These are phyloP conservation scores for Microplitis deprimator DNA, from an alignment of 2,888 invertebrate species.

Conservation along the genomic window DNA sequence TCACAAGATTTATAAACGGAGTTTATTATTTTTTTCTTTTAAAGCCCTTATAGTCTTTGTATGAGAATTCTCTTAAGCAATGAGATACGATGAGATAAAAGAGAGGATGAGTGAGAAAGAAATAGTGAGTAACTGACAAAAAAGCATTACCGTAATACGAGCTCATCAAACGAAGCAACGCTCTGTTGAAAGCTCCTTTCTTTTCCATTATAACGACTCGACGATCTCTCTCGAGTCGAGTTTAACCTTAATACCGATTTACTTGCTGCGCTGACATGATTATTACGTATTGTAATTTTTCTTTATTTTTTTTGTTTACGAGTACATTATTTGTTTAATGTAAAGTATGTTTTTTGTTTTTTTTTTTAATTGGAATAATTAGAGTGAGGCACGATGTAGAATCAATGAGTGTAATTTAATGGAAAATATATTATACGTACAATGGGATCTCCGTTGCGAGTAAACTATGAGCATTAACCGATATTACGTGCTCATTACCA, in stretches of 20 bases:
- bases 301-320: not conserved
- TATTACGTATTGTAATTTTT: not conserved
- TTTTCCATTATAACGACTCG: conserved; percentile 11
- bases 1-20: conserved; percentile 5
- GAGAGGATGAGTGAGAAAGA: not conserved
- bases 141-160: conserved; percentile 27
- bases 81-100: not conserved
- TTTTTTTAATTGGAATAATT: not conserved
- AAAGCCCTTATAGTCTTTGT: not conserved
- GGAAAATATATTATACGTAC: not conserved
- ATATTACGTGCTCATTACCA: not conserved
- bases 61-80: not conserved
- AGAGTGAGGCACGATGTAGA: not conserved
- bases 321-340: not conserved
- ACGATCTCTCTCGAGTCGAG: conserved; percentile 9
- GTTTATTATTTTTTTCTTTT: conserved; percentile 5
- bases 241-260: not conserved
- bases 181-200: conserved; percentile 38
- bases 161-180: conserved; percentile 29
- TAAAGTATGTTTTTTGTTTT: not conserved
- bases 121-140: conserved; percentile 10
- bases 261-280: conserved; percentile 8
- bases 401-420: not conserved
- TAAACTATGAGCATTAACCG: not conserved
- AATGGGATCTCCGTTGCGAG: not conserved